Base-by-base conservation (phyloP, 2,113 vertebrate species). In the Cricetomys ansorgei region DNA sequence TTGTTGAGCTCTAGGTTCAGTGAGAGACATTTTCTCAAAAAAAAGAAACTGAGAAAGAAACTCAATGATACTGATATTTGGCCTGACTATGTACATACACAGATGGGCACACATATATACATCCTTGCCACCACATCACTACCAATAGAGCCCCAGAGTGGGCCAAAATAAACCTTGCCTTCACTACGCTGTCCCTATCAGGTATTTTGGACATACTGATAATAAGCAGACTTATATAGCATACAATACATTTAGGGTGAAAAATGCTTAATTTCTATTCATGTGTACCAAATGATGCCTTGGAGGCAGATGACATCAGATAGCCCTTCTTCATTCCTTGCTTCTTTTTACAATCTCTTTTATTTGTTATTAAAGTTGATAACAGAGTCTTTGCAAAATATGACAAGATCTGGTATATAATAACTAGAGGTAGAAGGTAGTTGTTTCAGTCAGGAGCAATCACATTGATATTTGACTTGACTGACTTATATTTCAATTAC, bases 401-500 rank as follows among this genome's bases (percentile, higher is more conserved):
- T 87, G n/a, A 43, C 29, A 19, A 27, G n/a, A 34, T 43, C 55
- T 92, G 10, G 29, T 75, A 10, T 59, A 72, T 23, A 40, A 73
- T 27, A 19, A 19, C 43, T 83, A 84, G 67, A 6, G 5, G 53
- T 6, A 27, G 53, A 81, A n/a, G 5, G 37, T 57, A 57, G 19
- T 13, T 81, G 12, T 1, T 40, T 81, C 55, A 55, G 13, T 43
- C 11, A 93, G 55, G 25, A 94, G 77, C 72, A 12, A 53, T 62
- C 40, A 43, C 19, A 5, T n/a, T 81, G n/a, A 25, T 40, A 1
- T 70, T 88, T 88, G 50, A 75, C 40, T 92, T 69, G 9, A 1
- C 48, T 93, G 48, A 65, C 8, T 80, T 65, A 21, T 13, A 53
- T 95, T 86, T n/a, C 59, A 83, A 87, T 70, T 95, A 88, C 45